phyloP scores from a whole-genome alignment of 2,888 invertebrate species.

The Callinectes sapidus region DNA sequence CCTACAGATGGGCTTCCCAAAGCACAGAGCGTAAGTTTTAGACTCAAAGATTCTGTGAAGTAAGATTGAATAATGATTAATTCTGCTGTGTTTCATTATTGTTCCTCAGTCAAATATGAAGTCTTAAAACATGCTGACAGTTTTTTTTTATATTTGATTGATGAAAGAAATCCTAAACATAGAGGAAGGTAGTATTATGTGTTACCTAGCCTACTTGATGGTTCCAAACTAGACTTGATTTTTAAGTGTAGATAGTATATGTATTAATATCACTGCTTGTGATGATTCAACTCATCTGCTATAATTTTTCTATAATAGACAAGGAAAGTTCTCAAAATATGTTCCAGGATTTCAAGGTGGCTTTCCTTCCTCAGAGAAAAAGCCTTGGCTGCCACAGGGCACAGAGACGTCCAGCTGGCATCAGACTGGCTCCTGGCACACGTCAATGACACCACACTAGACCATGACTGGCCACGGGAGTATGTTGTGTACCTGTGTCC shows the following conservation, averaged over 20 bases:
- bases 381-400: conserved; percentile 91
- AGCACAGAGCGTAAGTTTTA: conserved; percentile 88
- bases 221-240: no score
- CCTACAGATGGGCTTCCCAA: conserved; percentile 91
- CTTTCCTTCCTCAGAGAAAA: conserved; percentile 83
- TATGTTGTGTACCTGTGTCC: conserved; percentile 93
- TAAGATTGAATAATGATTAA: not conserved
- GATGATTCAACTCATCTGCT: no score
- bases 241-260: no score
- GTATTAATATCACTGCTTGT: no score
- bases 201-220: no score
- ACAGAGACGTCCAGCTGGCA: conserved; percentile 90
- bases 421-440: conserved; percentile 94
- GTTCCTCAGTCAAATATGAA: no score
- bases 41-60: not conserved
- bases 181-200: no score
- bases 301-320: not conserved
- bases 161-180: no score
- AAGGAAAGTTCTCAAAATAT: not conserved
- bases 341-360: not conserved
- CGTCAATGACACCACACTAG: conserved; percentile 88
- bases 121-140: no score
- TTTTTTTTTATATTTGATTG: no score
- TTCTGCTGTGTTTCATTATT: no score
- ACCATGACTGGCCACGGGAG: conserved; percentile 86